Conservation (phyloP, 35 echinoderm and acorn worm species). For the Holothuria glaberrima region DNA sequence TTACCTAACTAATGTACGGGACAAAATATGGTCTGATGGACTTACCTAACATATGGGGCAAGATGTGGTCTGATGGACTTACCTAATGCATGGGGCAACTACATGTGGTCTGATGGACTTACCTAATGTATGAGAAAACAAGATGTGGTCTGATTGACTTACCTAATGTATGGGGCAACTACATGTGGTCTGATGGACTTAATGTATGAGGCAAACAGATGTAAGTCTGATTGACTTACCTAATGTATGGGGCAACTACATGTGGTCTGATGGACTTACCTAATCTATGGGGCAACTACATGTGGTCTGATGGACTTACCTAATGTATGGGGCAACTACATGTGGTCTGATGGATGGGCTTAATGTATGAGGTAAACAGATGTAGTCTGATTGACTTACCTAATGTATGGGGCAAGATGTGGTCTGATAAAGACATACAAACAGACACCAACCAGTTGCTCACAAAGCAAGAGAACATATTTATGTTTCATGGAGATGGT, state of each 20-base stretch:
- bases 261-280: no score
- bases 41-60: conserved; percentile 85
- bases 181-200: conserved; percentile 84
- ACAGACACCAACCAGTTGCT: conserved; percentile 92
- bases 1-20: no score
- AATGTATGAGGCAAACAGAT: no score
- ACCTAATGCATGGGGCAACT: conserved; percentile 87
- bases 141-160: neutral
- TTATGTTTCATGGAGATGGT: conserved; percentile 83
- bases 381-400: conserved; percentile 41
- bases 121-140: no score
- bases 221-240: conserved; percentile 40
- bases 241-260: conserved; percentile 79
- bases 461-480: conserved; percentile 80
- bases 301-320: conserved; percentile 38
- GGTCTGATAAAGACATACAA: conserved; percentile 91
- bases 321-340: conserved; percentile 79
- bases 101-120: conserved; percentile 79
- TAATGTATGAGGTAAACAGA: no score
- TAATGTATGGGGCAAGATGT: conserved; percentile 81
- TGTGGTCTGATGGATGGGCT: no score
- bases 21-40: no score
- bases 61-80: conserved; percentile 75
- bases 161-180: conserved; percentile 89
- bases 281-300: no score